A percentile compares a stretch with the other conserved stretches of the same genome.
These are phyloP conservation scores for Pitta sordida DNA, from an alignment of 2,113 vertebrate genomes.

Conservation along the genomic window DNA sequence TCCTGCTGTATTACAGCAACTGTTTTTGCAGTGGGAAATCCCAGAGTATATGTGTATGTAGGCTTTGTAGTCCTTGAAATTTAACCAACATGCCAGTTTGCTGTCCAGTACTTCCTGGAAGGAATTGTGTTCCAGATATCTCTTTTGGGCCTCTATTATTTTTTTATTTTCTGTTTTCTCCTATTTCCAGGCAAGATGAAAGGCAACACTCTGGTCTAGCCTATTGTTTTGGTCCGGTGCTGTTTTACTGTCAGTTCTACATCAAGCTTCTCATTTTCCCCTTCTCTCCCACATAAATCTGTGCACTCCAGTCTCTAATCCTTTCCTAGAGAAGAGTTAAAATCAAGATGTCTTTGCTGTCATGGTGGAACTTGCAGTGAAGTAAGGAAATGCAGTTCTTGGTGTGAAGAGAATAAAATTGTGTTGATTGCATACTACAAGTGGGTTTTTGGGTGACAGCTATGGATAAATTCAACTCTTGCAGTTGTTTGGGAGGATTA, in stretches of 20 bases:
- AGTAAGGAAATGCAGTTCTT: not conserved
- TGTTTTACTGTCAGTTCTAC: not conserved
- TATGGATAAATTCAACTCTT: not conserved
- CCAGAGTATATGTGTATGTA: not conserved
- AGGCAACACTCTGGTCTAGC: not conserved
- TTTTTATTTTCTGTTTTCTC: not conserved
- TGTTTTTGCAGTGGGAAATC: not conserved
- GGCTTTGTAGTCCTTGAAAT: not conserved
- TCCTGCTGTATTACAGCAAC: not conserved
- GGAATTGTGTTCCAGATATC: not conserved
- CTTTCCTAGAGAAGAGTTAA: not conserved
- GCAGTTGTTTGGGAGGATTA: not conserved
- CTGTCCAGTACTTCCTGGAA: not conserved
- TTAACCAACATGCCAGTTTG: not conserved
- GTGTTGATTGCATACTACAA: not conserved
- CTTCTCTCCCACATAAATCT: not conserved
- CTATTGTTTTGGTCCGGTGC: not conserved
- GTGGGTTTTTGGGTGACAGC: not conserved
- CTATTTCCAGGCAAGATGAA: not conserved
- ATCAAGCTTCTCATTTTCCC: not conserved
- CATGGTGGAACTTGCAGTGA: rapidly evolving
- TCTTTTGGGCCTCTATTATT: not conserved
- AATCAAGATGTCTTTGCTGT: not conserved
- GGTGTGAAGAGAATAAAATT: not conserved
- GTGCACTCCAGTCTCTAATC: not conserved